Evolutionary conservation across 2,113 vertebrate species (phyloP).

Genomic region (Ameiurus melas): DNA sequence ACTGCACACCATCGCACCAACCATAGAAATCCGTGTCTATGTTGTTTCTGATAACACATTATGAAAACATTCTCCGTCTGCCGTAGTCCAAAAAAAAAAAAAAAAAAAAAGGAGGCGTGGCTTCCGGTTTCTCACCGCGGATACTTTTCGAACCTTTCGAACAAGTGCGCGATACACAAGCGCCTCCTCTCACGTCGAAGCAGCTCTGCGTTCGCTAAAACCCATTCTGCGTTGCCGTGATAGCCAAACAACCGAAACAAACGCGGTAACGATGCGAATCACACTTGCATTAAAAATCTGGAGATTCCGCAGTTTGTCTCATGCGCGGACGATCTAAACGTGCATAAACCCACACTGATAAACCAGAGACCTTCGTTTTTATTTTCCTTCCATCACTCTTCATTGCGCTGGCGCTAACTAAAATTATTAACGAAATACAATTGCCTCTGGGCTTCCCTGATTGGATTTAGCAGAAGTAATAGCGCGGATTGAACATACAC

Average conservation of each 20-base stretch:
- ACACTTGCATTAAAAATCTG: background rate
- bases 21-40: background rate
- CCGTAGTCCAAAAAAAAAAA: too few relatives aligned
- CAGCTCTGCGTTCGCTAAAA: background rate
- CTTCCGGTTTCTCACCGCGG: background rate
- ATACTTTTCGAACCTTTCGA: background rate
- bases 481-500: background rate
- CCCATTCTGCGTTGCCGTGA: background rate
- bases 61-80: too few relatives aligned
- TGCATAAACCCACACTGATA: background rate
- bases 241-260: background rate
- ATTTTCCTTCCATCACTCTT: background rate
- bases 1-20: background rate
- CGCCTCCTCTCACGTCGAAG: background rate
- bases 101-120: background rate
- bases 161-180: too few relatives aligned
- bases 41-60: background rate
- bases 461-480: slow-evolving; percentile 1
- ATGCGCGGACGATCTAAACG: background rate
- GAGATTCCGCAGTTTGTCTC: background rate
- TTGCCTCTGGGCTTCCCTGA: background rate
- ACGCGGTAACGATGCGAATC: background rate
- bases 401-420: background rate
- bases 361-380: background rate
- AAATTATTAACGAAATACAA: background rate